Conservation (phyloP, 1,140 invertebrate species). For the Megathymus violae region DNA sequence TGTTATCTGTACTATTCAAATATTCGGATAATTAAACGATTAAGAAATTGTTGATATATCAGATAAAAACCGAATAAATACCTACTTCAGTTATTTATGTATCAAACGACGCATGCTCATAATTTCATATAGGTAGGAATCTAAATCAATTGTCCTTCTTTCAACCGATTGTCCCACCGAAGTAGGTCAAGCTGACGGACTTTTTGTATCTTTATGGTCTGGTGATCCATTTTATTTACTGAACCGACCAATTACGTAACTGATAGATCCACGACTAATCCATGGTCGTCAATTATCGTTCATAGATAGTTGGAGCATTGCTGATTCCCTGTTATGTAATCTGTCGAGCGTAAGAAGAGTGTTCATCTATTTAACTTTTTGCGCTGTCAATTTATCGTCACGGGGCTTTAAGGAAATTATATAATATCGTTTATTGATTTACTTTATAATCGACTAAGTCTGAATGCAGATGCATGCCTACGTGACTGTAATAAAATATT, state of each 20-base stretch:
- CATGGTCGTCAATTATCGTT: conserved; percentile 34
- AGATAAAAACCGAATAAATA: too few species aligned
- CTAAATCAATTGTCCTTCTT: conserved; percentile 48
- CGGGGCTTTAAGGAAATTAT: too few species aligned
- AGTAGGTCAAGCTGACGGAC: conserved; percentile 76
- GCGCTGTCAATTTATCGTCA: too few species aligned
- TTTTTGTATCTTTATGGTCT: conserved; percentile 70
- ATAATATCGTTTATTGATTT: too few species aligned
- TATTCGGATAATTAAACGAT: too few species aligned
- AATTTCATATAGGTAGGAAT: conserved; percentile 33
- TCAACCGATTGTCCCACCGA: conserved; percentile 62
- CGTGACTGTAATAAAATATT: too few species aligned
- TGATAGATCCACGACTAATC: conserved; percentile 28
- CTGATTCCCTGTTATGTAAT: conserved; percentile 10
- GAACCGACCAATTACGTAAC: conserved; percentile 70
- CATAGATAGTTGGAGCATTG: conserved; percentile 10
- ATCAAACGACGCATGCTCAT: too few species aligned
- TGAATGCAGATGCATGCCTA: too few species aligned
- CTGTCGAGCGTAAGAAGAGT: conserved; percentile 10
- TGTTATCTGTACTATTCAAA: too few species aligned
- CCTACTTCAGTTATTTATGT: background rate
- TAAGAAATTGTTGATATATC: too few species aligned
- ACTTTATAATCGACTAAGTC: too few species aligned
- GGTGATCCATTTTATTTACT: conserved; percentile 67
- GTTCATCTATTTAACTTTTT: background rate